A percentile compares a stretch with the other conserved stretches of the same genome.
These are phyloP conservation scores for Pocillopora verrucosa DNA, from an alignment of 64 coral and sea anemone genomes.

Conservation along the genomic window DNA sequence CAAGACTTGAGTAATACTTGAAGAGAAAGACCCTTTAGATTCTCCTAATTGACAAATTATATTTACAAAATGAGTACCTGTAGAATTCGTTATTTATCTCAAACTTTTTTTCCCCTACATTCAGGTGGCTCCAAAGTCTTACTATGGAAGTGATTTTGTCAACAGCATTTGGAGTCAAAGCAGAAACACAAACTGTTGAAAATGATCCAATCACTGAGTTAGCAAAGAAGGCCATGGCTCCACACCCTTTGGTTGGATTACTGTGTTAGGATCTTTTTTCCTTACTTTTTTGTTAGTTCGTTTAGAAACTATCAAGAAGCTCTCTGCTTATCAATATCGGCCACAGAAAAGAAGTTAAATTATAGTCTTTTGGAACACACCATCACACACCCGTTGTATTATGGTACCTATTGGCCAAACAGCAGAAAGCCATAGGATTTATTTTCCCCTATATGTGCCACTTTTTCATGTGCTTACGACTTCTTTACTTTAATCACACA, in stretches of 20 bases:
- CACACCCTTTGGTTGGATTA: neutral
- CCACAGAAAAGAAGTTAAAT: too few relatives aligned
- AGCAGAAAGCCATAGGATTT: too few relatives aligned
- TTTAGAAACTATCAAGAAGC: too few relatives aligned
- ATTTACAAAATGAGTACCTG: too few relatives aligned
- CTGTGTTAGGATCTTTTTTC: neutral
- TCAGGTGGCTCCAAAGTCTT: constrained; percentile 35
- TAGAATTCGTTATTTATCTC: neutral
- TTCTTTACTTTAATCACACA: neutral
- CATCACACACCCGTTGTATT: neutral
- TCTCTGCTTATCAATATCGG: too few relatives aligned
- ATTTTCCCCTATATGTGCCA: too few relatives aligned
- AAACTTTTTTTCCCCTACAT: neutral
- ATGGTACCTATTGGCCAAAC: too few relatives aligned
- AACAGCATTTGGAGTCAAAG: constrained; percentile 63
- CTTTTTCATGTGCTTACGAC: neutral
- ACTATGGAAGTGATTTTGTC: constrained; percentile 58
- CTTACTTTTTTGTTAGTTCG: too few relatives aligned
- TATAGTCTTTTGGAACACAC: neutral
- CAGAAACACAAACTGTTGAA: constrained; percentile 42
- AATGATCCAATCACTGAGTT: constrained; percentile 46
- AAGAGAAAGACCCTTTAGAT: too few relatives aligned
- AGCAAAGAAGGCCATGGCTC: constrained; percentile 21
- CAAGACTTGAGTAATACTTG: too few relatives aligned
- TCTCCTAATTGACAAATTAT: too few relatives aligned